Base-by-base conservation (phyloP, 30 jellyfish, hydroid and myxozoan genomes). In the Rhopilema esculentum region DNA sequence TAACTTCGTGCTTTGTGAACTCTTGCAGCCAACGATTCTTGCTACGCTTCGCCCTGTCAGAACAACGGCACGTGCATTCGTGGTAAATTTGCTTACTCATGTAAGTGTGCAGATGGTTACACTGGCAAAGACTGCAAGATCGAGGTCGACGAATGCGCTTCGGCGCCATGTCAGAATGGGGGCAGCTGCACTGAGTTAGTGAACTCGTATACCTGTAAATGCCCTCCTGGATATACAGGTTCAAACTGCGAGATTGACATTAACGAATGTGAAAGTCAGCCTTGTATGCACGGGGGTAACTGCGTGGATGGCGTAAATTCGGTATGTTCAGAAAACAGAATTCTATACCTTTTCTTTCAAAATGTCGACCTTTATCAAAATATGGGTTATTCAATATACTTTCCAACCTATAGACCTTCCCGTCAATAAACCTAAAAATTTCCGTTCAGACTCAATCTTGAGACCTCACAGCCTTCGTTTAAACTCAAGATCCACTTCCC, bases 171-270 rank as follows among this genome's bases (percentile, higher is more conserved):
- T 61, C 93, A 53, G 25, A 84, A 84, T 29, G 88, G 80, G n/a
- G 93, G 93, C 57, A 72, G 71, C 57, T 82, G 91, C 77, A 82
- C 91, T 0, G 84, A 93, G 70, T 31, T 48, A 40, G 76, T 95
- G 72, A 88, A 84, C 66, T 75, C 84, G 52, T 95, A 76, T 84
- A 75, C 30, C 22, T 95, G 99, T 72, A 30, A 75, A 0, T 95
- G 99, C 49, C 87, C 40, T 40, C 49, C 93, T 61, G 99, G 99
- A 28, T 95, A 51, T 72, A 51, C 88, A 0, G 99, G 99, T 7
- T 32, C 81, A 16, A 62, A 80, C 66, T 95, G 99, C 73, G 97
- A 86, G 33, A 65, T 85, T 40, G 89, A 95, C 75, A 83, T 95
- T 66, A 81, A 95, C 78, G 99, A 95, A 9, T 95, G 99, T 82